Evolutionary conservation across 2,888 invertebrate species (phyloP), one percentile per base, ranked within the genome.

Genomic region (Drosophila helvetica): DNA sequence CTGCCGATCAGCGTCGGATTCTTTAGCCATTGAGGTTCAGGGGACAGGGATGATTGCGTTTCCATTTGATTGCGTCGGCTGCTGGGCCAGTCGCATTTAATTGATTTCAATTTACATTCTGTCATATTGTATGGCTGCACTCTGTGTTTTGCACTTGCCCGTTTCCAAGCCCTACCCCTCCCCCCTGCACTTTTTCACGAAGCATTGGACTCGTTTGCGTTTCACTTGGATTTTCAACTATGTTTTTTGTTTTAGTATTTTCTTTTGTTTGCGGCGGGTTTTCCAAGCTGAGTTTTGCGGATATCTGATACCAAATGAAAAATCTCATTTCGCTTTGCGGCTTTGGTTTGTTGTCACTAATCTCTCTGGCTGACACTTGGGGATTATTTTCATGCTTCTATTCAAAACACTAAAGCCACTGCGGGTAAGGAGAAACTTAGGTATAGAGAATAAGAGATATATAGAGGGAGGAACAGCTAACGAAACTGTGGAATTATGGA

Each of bases 41-140:
- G 63, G 79, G 68, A 56, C 61, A 64, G 45, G 38, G 38, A 38
- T 7, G 38, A 38, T n/a, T n/a, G n/a, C 2, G 38, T 30, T 22
- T 30, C 50, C 46, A 33, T 60, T 71, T 65, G 77, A 71, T 70
- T 73, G 75, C 75, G 54, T 59, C 46, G 27, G 15, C 51, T 47
- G 55, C 45, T 18, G 61, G 33, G 43, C 53, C 65, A 76, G 58
- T 73, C 64, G 55, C 64, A 60, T 79, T 85, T 86, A 85, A 88
- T 88, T 86, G 71, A 75, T 79, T 66, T 69, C 84, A 80, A 88
- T 87, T 81, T 72, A 69, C 53, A 56, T 57, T 53, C 57, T 56
- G 68, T 70, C 62, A 51, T 61, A 57, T 57, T 68, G 55, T 62
- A 55, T 65, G 45, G 54, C 53, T 73, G 81, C 25, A 63, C 38